Conservation (phyloP, 1,140 invertebrate species). For the Sitophilus oryzae region DNA sequence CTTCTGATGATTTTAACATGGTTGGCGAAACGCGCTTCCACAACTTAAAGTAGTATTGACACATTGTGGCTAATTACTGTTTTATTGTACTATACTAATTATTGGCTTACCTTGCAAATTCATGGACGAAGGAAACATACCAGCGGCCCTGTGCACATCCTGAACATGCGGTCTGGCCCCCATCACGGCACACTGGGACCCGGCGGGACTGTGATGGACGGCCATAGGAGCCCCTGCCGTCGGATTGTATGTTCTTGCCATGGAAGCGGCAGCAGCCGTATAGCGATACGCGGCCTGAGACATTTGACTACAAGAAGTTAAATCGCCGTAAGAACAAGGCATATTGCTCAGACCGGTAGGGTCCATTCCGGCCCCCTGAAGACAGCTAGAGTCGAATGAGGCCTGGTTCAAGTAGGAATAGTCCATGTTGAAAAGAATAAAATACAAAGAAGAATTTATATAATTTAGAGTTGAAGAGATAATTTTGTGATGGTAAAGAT, state of each 20-base stretch:
- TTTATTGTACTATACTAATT: too few species aligned
- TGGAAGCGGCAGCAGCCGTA: conserved; percentile 54
- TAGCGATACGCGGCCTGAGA: conserved; percentile 69
- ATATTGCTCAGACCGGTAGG: conserved; percentile 56
- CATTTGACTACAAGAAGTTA: conserved; percentile 82
- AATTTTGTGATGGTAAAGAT: neutral
- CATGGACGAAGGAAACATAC: conserved; percentile 58
- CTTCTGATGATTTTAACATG: too few species aligned
- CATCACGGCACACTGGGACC: conserved; percentile 55
- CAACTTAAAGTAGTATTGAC: too few species aligned
- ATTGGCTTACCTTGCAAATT: conserved; percentile 61
- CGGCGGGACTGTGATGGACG: conserved; percentile 50
- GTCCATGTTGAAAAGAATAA: conserved; percentile 51
- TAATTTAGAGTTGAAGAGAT: conserved; percentile 1
- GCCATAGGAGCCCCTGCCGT: conserved; percentile 44
- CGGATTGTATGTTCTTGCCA: conserved; percentile 47
- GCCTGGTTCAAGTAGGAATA: conserved; percentile 69
- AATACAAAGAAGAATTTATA: neutral
- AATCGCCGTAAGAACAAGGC: conserved; percentile 75
- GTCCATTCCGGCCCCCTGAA: conserved; percentile 57
- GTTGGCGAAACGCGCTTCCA: too few species aligned
- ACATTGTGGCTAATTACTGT: too few species aligned
- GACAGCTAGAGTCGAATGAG: conserved; percentile 61
- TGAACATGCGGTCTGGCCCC: conserved; percentile 50
- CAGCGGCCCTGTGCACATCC: conserved; percentile 52